Conservation (phyloP, 1,140 invertebrate species). For the Thalassaphorura encarpata region DNA sequence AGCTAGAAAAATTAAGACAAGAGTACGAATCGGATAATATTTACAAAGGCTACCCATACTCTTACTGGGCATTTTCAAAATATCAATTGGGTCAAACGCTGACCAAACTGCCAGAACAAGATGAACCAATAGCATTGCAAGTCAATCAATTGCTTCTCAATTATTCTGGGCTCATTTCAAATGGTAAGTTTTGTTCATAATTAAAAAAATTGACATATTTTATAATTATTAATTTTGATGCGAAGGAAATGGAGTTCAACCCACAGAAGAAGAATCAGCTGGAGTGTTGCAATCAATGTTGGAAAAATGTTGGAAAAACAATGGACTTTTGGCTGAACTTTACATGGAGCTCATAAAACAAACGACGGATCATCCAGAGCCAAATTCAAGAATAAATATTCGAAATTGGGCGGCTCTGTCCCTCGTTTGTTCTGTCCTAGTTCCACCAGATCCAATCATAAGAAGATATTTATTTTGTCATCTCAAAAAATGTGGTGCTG, state of each 20-base stretch:
- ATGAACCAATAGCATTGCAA: no score
- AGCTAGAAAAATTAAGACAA: no score
- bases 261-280: conserved; percentile 71
- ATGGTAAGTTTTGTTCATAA: conserved; percentile 39
- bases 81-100: no score
- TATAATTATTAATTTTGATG: background rate
- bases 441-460: conserved; percentile 71
- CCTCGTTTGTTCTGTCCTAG: conserved; percentile 72
- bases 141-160: conserved; percentile 63
- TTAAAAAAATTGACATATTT: background rate
- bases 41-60: no score
- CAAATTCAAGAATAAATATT: conserved; percentile 73
- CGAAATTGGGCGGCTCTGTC: conserved; percentile 88
- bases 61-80: no score
- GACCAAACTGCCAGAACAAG: no score
- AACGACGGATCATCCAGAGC: conserved; percentile 86
- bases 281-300: conserved; percentile 76
- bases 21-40: no score
- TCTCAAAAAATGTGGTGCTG: conserved; percentile 74
- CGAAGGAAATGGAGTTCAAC: background rate
- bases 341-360: conserved; percentile 89
- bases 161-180: conserved; percentile 72
- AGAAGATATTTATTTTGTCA: conserved; percentile 84
- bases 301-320: conserved; percentile 80
- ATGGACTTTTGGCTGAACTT: conserved; percentile 75